Conservation (phyloP, 2,113 vertebrate genomes). For the Pelvicachromis taeniatus region DNA sequence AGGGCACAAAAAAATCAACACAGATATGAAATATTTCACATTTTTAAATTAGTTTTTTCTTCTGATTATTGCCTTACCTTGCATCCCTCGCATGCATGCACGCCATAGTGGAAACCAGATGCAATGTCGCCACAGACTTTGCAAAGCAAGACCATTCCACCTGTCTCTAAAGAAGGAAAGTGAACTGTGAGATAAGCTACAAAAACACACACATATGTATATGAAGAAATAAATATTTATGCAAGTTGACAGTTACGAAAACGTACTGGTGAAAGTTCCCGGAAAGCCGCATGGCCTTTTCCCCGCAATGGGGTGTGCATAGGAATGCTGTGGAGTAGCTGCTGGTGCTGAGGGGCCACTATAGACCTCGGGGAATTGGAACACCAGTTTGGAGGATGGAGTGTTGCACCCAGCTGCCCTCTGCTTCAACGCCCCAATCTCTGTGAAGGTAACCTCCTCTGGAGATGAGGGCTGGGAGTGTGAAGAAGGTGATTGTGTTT, state of each 20-base stretch:
- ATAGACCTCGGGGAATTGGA: slow-evolving; percentile 77
- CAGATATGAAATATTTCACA: background rate
- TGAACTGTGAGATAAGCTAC: background rate
- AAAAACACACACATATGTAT: background rate
- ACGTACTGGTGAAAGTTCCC: slow-evolving; percentile 75
- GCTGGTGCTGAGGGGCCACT: slow-evolving; percentile 28
- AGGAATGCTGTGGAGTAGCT: slow-evolving; percentile 56
- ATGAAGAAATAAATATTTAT: background rate
- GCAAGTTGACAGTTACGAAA: background rate
- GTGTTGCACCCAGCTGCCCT: slow-evolving; percentile 30
- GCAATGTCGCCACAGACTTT: slow-evolving; percentile 81
- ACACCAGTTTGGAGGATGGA: slow-evolving; percentile 70
- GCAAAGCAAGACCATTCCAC: slow-evolving; percentile 81
- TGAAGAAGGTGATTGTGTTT: slow-evolving; percentile 76
- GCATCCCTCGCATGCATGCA: slow-evolving; percentile 80
- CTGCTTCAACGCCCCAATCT: slow-evolving; percentile 69
- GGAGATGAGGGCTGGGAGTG: slow-evolving; percentile 80
- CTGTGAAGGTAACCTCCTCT: slow-evolving; percentile 76
- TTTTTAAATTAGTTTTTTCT: background rate
- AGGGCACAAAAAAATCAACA: background rate
- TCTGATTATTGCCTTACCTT: slow-evolving; percentile 61
- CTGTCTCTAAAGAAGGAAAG: slow-evolving; percentile 61
- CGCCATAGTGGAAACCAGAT: slow-evolving; percentile 82
- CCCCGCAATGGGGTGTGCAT: slow-evolving; percentile 62
- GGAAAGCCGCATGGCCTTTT: slow-evolving; percentile 70